Evolutionary conservation across 2,797 vertebrate genomes (phyloP), one percentile per base, ranked within the genome.

Genomic region (Rhodeus uyekii): DNA sequence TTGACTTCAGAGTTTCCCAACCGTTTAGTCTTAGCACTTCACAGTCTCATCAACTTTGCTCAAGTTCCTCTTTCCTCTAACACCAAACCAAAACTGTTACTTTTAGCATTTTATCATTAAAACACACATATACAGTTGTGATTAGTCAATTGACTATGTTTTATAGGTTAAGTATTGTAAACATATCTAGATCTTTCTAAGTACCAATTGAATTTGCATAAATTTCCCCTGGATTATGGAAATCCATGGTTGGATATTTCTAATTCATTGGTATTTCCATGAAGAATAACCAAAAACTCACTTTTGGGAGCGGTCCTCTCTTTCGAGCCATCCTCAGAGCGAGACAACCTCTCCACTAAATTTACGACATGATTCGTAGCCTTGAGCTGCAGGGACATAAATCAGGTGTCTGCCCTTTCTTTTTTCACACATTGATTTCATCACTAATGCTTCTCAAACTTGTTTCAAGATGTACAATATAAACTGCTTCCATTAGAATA

Each of bases 351-450:
- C 60, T 64, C 5, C 44, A 32, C n/a, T 65, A 50, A 50, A 74
- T 68, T 79, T 68, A 42, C 24, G 6, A 79, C 77, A 69, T 61
- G 39, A 27, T 81, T 61, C 8, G n/a, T 64, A 39, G 60, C 38
- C 48, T 82, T 68, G 14, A 27, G 80, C 36, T 46, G 18, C 13
- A 63, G 22, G 19, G 68, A 58, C 48, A 67, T 82, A 55, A 58
- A 67, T 82, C 44, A 38, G 29, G 64, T 18, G 34, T 19, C 36
- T 55, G 36, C 29, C 69, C 42, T 61, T 80, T 58, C 36, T 67
- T 5, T 58, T 42, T 44, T 71, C 9, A 9, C 24, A 14, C 29
- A 19, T 19, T 67, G 32, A 48, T 80, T 73, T 34, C 27, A 48
- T 38, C 18, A 64, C 36, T 76, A 61, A 55, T 83, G 27, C 29